These are phyloP conservation scores for Zeugodacus cucurbitae DNA, from an alignment of 1,140 invertebrate genomes.

Conservation along the genomic window DNA sequence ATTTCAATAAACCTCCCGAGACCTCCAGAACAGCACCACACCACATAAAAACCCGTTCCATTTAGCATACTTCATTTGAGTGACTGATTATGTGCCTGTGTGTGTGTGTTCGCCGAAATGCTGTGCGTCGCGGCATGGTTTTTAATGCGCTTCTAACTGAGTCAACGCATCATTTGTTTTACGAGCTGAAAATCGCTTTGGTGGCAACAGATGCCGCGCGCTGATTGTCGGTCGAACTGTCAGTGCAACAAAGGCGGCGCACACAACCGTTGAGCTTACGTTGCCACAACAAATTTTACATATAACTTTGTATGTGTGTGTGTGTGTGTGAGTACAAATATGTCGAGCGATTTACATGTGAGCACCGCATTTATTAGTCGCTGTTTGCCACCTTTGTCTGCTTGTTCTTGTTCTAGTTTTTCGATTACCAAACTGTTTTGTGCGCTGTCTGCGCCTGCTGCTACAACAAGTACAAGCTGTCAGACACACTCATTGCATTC, in stretches of 20 bases:
- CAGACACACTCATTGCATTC: not conserved
- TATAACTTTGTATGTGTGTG: not conserved
- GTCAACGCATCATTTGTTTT: constrained; percentile 32
- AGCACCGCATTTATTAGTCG: constrained; percentile 1
- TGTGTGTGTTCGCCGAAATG: not conserved
- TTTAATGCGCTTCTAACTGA: constrained; percentile 6
- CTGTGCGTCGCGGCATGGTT: not conserved
- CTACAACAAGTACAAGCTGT: not conserved
- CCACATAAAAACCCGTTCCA: not conserved
- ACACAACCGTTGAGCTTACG: not conserved
- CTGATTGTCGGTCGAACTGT: constrained; percentile 12
- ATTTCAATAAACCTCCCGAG: too few relatives aligned
- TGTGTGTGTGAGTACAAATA: not conserved
- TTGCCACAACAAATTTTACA: too few relatives aligned
- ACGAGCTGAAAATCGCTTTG: constrained; percentile 37
- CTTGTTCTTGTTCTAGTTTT: not conserved
- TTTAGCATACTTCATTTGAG: not conserved
- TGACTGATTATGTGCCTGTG: not conserved
- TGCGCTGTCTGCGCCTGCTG: constrained; percentile 20
- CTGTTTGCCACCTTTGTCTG: not conserved
- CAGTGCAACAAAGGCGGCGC: not conserved
- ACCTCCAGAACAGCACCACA: too few relatives aligned
- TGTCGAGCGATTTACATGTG: not conserved
- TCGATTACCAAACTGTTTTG: constrained; percentile 18
- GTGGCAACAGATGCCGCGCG: constrained; percentile 19